Base-by-base conservation (phyloP, 2,113 vertebrate species). In the Urocolius indicus region DNA sequence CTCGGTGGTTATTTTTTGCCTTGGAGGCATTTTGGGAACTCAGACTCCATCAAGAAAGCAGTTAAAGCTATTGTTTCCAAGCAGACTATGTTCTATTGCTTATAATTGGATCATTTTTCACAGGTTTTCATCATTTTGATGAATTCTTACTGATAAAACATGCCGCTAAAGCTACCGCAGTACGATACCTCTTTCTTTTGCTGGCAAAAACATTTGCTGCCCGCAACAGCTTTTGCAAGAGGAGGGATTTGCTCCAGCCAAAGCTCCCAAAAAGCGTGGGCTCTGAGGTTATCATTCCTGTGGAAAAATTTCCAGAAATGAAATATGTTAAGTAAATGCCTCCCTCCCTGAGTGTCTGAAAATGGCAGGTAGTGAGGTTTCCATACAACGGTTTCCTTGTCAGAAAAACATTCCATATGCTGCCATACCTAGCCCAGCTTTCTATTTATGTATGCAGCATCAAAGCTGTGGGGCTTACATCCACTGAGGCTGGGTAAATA, bases 301-400 rank as follows among this genome's bases (percentile, higher is more conserved):
- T 78, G 83, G 85, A 78, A 95, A 96, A 71, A 36, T 2, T 52
- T 93, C 65, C 68, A 94, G 80, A 95, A 96, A 84, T 52, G 17
- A 90, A 94, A 11, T 54, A 54, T 11, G 4, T 67, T 86, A 77
- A 80, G 46, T 67, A 73, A 91, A 77, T 49, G n/a, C 51, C 67
- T 90, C 22, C 20, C 8, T 81, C 46, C 48, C 41, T 36, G 45
- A 23, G 52, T 74, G 59, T 57, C 72, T 95, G 65, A 78, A 95
- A 89, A 75, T 13, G n/a, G 79, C 51, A 95, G 75, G 57, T 43
- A 63, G 23, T 84, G 66, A 94, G 48, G 79, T 78, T 90, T 85
- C 72, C 34, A 55, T 80, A 97, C 63, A 97, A n/a, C 32, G 52
- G 46, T 65, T 78, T 94, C 83, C 68, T 94, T 96, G 85, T 96